Evolutionary conservation across 2,888 invertebrate species (phyloP), one percentile per base, ranked within the genome.

Genomic region (Plebejus argus): DNA sequence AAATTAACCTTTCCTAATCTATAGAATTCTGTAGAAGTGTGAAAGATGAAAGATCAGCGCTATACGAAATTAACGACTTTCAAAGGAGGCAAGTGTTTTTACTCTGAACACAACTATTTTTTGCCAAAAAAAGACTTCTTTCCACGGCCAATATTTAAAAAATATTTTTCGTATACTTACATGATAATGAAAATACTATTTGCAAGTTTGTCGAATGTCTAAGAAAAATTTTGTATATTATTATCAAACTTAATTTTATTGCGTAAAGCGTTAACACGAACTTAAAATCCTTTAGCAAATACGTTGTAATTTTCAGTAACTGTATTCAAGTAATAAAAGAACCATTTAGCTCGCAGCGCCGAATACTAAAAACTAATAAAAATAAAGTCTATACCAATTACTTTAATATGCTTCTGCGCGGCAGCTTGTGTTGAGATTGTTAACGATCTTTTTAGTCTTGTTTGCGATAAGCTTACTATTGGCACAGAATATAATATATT

Each of bases 331-430:
- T 39, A 39, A 71, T 39, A 39, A 71, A 71, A 71, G 39, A 20
- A 71, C 39, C 71, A 66, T 66, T 66, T 15, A 71, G 71, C 71
- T 71, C n/a, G n/a, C 39, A 39, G 39, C 71, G 10, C 71, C 35
- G 71, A 71, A 71, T 71, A 39, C 39, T 33, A 66, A 66, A 39
- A 39, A 39, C n/a, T 71, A 71, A 71, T 71, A 71, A 71, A 71
- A 39, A 71, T 71, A 71, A 71, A 71, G 71, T 39, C 71, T 39
- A 71, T 71, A 71, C 10, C 71, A 71, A 71, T 71, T 71, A 71
- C 20, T 35, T 71, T n/a, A 71, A 71, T 71, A 71, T 35, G 71
- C 39, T 71, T 39, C 7, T 39, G 39, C 39, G 12, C 71, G 20
- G 35, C 39, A 71, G n/a, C 71, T 71, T 71, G 71, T 71, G 71